phyloP scores from a whole-genome alignment of 1,140 invertebrate species.

The Leptinotarsa lineolata region DNA sequence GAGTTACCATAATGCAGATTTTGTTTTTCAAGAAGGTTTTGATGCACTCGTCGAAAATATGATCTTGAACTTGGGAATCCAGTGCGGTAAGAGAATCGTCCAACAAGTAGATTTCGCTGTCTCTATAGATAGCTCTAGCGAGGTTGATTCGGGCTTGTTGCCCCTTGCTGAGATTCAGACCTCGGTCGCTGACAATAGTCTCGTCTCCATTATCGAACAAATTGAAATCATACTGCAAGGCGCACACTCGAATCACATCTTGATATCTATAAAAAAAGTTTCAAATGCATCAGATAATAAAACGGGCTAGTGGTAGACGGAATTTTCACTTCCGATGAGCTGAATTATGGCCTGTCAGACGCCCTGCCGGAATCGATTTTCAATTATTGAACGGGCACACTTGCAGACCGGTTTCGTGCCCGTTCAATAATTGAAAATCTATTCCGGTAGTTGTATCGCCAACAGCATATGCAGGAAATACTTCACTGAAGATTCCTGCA shows the following conservation, averaged over 20 bases:
- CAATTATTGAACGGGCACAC: no score
- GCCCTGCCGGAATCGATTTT: no score
- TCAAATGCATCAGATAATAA: background rate
- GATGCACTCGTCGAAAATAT: conserved; percentile 74
- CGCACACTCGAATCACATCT: conserved; percentile 66
- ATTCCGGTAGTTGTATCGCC: no score
- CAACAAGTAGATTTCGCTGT: conserved; percentile 78
- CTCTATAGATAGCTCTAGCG: conserved; percentile 80
- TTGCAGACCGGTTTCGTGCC: no score
- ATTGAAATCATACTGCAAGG: conserved; percentile 71
- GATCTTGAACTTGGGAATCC: conserved; percentile 70
- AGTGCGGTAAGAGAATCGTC: conserved; percentile 84
- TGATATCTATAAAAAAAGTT: conserved; percentile 66
- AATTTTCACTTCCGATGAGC: no score
- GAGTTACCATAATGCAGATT: conserved; percentile 80
- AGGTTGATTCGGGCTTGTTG: conserved; percentile 88
- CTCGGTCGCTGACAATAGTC: conserved; percentile 81
- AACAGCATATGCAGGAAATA: no score
- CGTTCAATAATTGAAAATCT: no score
- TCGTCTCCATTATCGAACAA: conserved; percentile 70
- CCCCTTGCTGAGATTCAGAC: conserved; percentile 84
- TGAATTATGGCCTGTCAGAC: background rate
- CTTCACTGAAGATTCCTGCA: no score
- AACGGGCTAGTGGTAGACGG: no score
- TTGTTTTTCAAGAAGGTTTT: conserved; percentile 70